Evolutionary conservation across 2,797 vertebrate genomes (phyloP).

Genomic region (Parauchenoglanis ngamensis): DNA sequence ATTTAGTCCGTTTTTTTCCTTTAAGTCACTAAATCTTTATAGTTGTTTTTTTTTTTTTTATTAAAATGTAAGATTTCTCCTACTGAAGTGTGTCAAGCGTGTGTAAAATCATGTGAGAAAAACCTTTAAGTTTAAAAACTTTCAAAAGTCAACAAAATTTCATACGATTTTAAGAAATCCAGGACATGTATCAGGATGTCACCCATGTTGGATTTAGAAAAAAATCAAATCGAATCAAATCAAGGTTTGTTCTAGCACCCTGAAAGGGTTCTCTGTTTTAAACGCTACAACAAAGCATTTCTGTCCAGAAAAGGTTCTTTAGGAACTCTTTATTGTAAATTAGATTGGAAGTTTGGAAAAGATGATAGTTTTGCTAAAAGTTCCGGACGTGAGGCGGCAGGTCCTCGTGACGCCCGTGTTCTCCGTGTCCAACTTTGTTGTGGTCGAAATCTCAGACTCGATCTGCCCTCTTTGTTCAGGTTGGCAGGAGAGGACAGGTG

Average conservation of each 20-base stretch:
- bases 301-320: background rate
- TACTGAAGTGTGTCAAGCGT: no score
- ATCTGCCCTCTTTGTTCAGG: slow-evolving; percentile 11
- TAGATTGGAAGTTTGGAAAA: background rate
- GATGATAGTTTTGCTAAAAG: background rate
- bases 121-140: background rate
- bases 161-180: background rate
- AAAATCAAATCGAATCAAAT: background rate
- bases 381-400: background rate
- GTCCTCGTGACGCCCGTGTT: background rate
- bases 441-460: slow-evolving; percentile 12
- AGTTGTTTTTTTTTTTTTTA: background rate
- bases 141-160: background rate
- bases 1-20: background rate
- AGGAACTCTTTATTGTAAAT: background rate
- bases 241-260: background rate
- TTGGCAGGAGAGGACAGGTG: slow-evolving; percentile 15
- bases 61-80: background rate
- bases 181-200: background rate
- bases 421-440: background rate
- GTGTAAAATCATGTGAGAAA: background rate
- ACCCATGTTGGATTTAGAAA: background rate
- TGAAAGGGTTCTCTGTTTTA: background rate
- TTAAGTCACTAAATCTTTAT: no score
- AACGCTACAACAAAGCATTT: background rate